These are phyloP conservation scores for Spodoptera picta DNA, from an alignment of 2,888 invertebrate genomes.

Conservation along the genomic window DNA sequence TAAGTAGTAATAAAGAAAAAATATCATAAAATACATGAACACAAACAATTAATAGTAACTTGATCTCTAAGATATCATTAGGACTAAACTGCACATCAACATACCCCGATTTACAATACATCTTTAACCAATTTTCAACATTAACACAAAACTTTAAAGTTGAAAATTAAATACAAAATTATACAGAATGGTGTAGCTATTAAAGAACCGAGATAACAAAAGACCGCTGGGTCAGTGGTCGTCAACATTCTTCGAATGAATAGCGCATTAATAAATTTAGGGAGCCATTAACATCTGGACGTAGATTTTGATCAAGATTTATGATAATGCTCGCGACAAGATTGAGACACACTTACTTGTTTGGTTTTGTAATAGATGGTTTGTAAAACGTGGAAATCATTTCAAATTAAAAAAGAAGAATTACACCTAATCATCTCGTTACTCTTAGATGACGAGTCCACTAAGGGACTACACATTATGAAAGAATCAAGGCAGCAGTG, in stretches of 20 bases:
- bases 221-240: constrained; percentile 47
- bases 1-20: constrained; percentile 32
- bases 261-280: constrained; percentile 81
- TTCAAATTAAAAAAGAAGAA: too few relatives aligned
- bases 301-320: constrained; percentile 86
- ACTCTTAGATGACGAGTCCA: too few relatives aligned
- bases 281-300: constrained; percentile 83
- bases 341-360: constrained; percentile 77
- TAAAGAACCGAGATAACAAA: constrained; percentile 54
- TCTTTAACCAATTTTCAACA: too few relatives aligned
- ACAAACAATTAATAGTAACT: constrained; percentile 58
- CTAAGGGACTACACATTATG: too few relatives aligned
- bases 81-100: constrained; percentile 10
- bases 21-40: constrained; percentile 43
- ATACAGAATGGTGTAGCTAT: constrained; percentile 46
- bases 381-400: constrained; percentile 11
- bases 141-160: too few relatives aligned
- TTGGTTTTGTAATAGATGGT: constrained; percentile 62
- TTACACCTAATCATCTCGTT: too few relatives aligned
- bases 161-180: too few relatives aligned
- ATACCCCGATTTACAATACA: too few relatives aligned
- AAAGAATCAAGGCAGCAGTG: too few relatives aligned
- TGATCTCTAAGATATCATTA: constrained; percentile 52
- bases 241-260: constrained; percentile 63
- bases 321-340: constrained; percentile 79